phyloP scores from a whole-genome alignment of 2,888 invertebrate species.

The Agrochola circellaris region DNA sequence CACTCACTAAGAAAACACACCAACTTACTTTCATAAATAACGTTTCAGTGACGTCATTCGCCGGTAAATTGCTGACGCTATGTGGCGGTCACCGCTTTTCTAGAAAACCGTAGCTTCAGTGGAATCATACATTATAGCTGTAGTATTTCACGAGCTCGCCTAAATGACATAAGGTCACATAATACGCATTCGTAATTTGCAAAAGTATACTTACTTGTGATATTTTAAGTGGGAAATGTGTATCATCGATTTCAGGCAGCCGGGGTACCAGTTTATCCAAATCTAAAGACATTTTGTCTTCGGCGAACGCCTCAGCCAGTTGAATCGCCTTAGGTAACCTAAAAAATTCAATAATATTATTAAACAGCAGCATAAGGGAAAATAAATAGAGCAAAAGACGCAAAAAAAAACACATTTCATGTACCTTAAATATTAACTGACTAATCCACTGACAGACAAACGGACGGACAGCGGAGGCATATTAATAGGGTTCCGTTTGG shows the following conservation, averaged over 20 bases:
- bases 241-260: constrained; percentile 91
- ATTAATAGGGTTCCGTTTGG: too few species aligned
- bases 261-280: constrained; percentile 83
- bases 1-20: too few species aligned
- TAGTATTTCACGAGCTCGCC: background rate
- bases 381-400: too few species aligned
- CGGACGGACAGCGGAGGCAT: too few species aligned
- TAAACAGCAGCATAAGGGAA: background rate
- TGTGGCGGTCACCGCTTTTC: background rate
- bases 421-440: too few species aligned
- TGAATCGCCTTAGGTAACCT: constrained; percentile 88
- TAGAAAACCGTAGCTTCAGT: background rate
- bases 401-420: too few species aligned
- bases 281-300: constrained; percentile 65
- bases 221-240: constrained; percentile 89
- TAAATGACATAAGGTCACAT: background rate
- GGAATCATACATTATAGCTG: background rate
- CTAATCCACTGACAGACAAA: too few species aligned
- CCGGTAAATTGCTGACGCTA: background rate
- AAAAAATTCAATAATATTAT: constrained; percentile 31
- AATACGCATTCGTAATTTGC: background rate
- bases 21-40: too few species aligned
- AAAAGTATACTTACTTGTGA: constrained; percentile 86
- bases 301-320: constrained; percentile 81
- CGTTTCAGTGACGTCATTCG: background rate